phyloP scores from a whole-genome alignment of 92 coral and sea anemone species.

The Chrysogorgia sp. region DNA sequence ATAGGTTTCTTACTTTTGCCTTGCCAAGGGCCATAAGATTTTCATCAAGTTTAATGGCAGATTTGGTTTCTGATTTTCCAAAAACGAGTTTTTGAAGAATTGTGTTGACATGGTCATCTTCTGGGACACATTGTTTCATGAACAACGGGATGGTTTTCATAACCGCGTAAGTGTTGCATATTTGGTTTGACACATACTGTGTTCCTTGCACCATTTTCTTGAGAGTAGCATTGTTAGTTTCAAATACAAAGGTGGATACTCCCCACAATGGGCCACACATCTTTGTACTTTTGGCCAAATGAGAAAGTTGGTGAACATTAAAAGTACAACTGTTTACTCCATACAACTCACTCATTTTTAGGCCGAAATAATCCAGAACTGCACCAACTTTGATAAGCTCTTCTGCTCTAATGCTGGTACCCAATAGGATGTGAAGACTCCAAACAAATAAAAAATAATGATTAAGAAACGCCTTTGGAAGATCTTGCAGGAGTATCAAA shows the following conservation, averaged over 20 bases:
- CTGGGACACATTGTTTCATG: not conserved
- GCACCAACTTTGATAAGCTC: not conserved
- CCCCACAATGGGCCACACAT: not conserved
- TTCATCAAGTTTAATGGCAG: not conserved
- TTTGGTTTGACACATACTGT: too few relatives aligned
- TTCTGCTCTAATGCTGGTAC: not conserved
- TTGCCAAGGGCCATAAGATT: slow-evolving; percentile 1
- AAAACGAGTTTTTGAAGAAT: not conserved
- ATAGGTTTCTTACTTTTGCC: not conserved
- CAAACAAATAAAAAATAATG: slow-evolving; percentile 21
- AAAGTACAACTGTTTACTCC: slow-evolving; percentile 7
- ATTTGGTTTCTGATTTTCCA: not conserved
- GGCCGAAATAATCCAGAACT: not conserved
- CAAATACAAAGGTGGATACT: not conserved
- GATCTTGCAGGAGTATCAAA: slow-evolving; percentile 5
- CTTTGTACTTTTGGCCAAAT: slow-evolving; percentile 8
- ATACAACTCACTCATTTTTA: not conserved
- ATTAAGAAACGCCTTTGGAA: slow-evolving; percentile 8
- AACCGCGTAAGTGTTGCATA: not conserved
- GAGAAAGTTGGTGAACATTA: slow-evolving; percentile 9
- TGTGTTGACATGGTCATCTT: not conserved
- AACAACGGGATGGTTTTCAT: not conserved
- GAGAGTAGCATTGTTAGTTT: not conserved
- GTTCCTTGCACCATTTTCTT: slow-evolving; percentile 17
- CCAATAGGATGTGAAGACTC: not conserved